These are phyloP conservation scores for Polydrusus pterygomalis DNA, from an alignment of 2,888 invertebrate species.

Conservation along the genomic window DNA sequence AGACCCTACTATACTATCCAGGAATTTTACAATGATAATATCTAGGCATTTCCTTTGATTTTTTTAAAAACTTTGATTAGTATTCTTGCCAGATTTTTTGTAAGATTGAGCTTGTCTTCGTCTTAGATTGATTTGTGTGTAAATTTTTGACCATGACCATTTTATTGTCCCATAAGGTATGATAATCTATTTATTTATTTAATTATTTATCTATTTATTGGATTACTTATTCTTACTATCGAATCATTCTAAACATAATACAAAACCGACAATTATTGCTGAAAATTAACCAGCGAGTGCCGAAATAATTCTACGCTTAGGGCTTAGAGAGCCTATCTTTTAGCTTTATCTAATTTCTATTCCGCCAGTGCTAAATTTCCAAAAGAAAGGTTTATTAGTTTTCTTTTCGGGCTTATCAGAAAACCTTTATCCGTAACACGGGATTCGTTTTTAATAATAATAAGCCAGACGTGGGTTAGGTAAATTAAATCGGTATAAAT, in stretches of 20 bases:
- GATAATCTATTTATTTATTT: too few species aligned
- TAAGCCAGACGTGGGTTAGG: conserved; percentile 11
- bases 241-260: neutral
- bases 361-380: conserved; percentile 11
- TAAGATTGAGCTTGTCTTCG: too few species aligned
- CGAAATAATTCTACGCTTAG: neutral
- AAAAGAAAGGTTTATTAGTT: conserved; percentile 13
- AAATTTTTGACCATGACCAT: too few species aligned
- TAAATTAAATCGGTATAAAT: conserved; percentile 10
- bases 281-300: conserved; percentile 16
- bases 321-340: conserved; percentile 1
- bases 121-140: too few species aligned
- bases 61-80: too few species aligned
- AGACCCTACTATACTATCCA: too few species aligned
- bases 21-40: too few species aligned
- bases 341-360: conserved; percentile 19
- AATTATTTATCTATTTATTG: too few species aligned
- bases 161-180: too few species aligned
- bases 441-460: conserved; percentile 23
- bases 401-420: conserved; percentile 20
- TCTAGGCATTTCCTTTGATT: too few species aligned
- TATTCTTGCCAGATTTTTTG: too few species aligned
- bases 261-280: neutral
- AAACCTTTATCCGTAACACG: conserved; percentile 19
- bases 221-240: too few species aligned